Conservation (phyloP, 2,113 vertebrate species). For the Coturnix japonica region DNA sequence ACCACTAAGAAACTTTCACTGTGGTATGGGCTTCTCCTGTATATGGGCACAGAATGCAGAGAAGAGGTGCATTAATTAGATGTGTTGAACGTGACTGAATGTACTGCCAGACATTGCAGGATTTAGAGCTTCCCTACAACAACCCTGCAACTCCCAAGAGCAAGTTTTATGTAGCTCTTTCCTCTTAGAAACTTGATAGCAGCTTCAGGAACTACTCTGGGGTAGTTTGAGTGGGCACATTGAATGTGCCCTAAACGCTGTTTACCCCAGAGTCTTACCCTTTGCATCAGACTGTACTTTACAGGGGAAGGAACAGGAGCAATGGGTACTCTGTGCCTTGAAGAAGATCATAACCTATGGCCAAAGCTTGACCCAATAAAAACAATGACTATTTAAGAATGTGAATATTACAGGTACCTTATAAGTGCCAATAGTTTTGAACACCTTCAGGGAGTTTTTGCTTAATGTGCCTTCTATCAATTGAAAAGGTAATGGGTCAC, state of each 20-base stretch:
- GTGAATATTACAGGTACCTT: background rate
- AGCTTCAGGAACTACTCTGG: background rate
- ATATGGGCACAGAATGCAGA: constrained; percentile 28
- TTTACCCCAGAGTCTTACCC: background rate
- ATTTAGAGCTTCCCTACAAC: background rate
- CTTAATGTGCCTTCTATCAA: background rate
- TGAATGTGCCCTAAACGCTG: background rate
- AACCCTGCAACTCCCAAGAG: background rate
- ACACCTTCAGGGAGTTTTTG: background rate
- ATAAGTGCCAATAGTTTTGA: background rate
- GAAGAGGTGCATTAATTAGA: constrained; percentile 13
- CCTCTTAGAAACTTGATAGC: background rate
- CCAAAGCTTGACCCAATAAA: background rate
- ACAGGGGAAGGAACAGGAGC: background rate
- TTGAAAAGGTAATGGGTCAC: background rate
- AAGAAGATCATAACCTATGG: background rate
- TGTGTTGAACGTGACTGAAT: background rate
- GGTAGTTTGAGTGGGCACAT: too few species aligned
- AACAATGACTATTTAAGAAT: background rate
- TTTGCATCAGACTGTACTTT: background rate
- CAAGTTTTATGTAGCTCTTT: background rate
- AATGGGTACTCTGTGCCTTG: background rate
- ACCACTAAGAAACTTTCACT: background rate
- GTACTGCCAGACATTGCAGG: background rate
- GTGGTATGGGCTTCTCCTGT: background rate